These are phyloP conservation scores for Dolichallabes microphthalmus DNA, from an alignment of 2,113 vertebrate species.

Conservation along the genomic window DNA sequence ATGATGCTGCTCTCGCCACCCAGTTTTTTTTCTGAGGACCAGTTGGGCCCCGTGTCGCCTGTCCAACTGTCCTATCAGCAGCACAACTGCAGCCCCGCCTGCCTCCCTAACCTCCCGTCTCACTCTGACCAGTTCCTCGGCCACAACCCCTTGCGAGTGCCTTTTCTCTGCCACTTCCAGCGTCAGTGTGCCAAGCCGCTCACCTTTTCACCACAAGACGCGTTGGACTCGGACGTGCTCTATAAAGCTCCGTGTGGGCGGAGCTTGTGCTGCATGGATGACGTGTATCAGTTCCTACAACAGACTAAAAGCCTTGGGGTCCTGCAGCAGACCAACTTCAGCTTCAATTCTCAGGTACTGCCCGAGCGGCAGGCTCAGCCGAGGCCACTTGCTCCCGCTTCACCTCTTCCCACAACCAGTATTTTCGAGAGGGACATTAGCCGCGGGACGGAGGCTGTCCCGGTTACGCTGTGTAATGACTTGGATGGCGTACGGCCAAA, in stretches of 20 bases:
- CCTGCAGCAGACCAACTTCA: slow-evolving; percentile 86
- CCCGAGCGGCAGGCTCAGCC: slow-evolving; percentile 68
- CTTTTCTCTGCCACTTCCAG: slow-evolving; percentile 81
- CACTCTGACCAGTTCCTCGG: slow-evolving; percentile 63
- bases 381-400: slow-evolving; percentile 42
- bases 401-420: slow-evolving; percentile 54
- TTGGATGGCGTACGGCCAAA: slow-evolving; percentile 68
- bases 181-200: slow-evolving; percentile 72
- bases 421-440: slow-evolving; percentile 83
- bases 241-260: slow-evolving; percentile 89
- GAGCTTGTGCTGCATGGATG: slow-evolving; percentile 75
- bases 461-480: slow-evolving; percentile 78
- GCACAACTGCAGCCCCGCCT: slow-evolving; percentile 74
- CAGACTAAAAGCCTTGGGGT: slow-evolving; percentile 76
- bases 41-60: slow-evolving; percentile 45
- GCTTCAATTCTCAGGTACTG: slow-evolving; percentile 79
- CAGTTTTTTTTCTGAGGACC: slow-evolving; percentile 45
- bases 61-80: slow-evolving; percentile 50
- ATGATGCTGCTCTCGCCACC: slow-evolving; percentile 33
- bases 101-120: slow-evolving; percentile 66
- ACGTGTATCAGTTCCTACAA: slow-evolving; percentile 80
- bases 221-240: slow-evolving; percentile 65
- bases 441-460: slow-evolving; percentile 78
- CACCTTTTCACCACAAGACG: rapidly evolving
- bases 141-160: slow-evolving; percentile 84